Conservation (phyloP, 2,888 invertebrate genomes). For the Bimastos eiseni region DNA sequence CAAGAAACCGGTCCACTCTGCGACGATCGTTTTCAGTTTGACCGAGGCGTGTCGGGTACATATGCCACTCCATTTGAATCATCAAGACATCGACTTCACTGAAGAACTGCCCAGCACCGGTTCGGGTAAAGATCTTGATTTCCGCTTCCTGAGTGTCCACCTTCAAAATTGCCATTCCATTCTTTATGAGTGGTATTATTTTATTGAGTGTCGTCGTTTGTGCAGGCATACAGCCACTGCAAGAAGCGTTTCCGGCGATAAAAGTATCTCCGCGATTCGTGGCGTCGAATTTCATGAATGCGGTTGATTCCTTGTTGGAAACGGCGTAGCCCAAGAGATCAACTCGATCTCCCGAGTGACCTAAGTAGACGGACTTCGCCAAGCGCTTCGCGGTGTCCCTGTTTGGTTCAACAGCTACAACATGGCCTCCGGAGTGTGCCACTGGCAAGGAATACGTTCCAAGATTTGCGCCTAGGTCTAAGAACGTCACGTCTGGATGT, state of each 20-base stretch:
- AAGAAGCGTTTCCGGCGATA: not conserved
- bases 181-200: not conserved
- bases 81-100: not conserved
- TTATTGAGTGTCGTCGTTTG: not conserved
- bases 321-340: constrained; percentile 3
- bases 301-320: not conserved
- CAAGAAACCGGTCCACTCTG: not conserved
- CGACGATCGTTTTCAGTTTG: not conserved
- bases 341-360: not conserved
- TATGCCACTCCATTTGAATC: not conserved
- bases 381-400: not conserved
- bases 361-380: not conserved
- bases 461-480: not conserved
- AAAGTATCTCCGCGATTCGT: not conserved
- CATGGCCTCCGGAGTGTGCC: not conserved
- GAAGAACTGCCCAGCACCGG: constrained; percentile 15
- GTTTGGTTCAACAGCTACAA: not conserved
- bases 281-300: not conserved
- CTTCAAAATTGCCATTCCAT: not conserved
- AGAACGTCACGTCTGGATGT: not conserved
- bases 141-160: constrained; percentile 19
- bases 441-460: not conserved
- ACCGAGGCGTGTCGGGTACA: not conserved
- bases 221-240: not conserved
- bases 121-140: not conserved